phyloP scores from a whole-genome alignment of 2,888 invertebrate genomes.

The Chymomyza caudatula region DNA sequence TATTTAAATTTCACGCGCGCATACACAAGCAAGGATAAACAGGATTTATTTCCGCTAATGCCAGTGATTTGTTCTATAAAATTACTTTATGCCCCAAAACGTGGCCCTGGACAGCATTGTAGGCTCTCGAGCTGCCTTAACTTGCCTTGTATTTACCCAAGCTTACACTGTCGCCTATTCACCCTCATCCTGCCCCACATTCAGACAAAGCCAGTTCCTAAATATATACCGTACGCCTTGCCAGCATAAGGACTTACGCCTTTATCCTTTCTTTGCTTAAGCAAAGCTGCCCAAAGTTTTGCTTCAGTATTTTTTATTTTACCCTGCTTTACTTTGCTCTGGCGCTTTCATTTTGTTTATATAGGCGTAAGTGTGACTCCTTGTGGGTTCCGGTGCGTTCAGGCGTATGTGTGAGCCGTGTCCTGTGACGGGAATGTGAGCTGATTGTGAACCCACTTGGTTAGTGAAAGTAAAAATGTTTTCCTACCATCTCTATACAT shows the following conservation, averaged over 20 bases:
- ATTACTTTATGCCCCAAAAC: slow-evolving; percentile 65
- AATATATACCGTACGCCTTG: slow-evolving; percentile 39
- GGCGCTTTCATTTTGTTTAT: slow-evolving; percentile 25
- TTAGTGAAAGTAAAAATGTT: slow-evolving; percentile 33
- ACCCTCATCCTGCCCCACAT: neutral
- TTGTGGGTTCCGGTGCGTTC: neutral
- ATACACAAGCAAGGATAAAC: slow-evolving; percentile 68
- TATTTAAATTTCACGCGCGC: slow-evolving; percentile 69
- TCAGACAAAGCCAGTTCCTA: slow-evolving; percentile 28
- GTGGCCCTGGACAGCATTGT: slow-evolving; percentile 25
- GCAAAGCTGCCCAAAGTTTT: slow-evolving; percentile 39
- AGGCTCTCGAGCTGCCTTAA: neutral
- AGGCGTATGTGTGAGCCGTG: neutral
- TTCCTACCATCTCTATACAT: slow-evolving; percentile 14
- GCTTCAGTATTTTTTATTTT: slow-evolving; percentile 22
- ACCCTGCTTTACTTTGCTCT: no score
- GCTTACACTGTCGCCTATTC: slow-evolving; percentile 4
- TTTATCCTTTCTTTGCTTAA: slow-evolving; percentile 48
- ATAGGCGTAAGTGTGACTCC: slow-evolving; percentile 4
- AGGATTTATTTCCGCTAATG: slow-evolving; percentile 71
- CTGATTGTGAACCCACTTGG: neutral
- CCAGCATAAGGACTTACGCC: slow-evolving; percentile 53
- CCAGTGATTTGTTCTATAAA: slow-evolving; percentile 72
- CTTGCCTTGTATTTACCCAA: slow-evolving; percentile 1
- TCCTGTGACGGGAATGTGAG: neutral